Evolutionary conservation across 2,888 invertebrate genomes (phyloP).

Genomic region (Pelosia muscerda): DNA sequence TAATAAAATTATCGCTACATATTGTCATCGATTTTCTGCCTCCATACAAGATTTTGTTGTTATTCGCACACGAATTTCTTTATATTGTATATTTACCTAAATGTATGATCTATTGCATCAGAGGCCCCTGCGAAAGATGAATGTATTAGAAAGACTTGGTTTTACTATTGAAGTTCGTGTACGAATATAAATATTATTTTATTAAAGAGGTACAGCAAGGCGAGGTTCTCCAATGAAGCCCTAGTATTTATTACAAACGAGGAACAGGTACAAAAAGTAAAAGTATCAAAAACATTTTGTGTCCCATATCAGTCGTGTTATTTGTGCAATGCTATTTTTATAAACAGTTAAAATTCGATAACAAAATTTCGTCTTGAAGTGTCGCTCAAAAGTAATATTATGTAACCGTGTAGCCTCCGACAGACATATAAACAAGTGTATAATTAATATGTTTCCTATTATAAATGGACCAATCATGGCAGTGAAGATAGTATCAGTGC

Average conservation of each 20-base stretch:
- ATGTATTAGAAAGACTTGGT: constrained; percentile 29
- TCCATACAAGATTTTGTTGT: constrained; percentile 61
- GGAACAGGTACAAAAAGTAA: constrained; percentile 80
- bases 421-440: constrained; percentile 86
- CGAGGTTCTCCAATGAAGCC: constrained; percentile 72
- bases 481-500: constrained; percentile 81
- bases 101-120: constrained; percentile 30
- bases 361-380: constrained; percentile 83
- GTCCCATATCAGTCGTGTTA: constrained; percentile 85
- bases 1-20: constrained; percentile 69
- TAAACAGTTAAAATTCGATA: constrained; percentile 73
- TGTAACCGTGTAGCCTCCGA: constrained; percentile 83
- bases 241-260: constrained; percentile 73
- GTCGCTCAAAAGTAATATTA: constrained; percentile 83
- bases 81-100: constrained; percentile 36
- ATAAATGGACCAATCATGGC: constrained; percentile 86
- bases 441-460: constrained; percentile 75
- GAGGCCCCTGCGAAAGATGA: constrained; percentile 44
- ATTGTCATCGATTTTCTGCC: constrained; percentile 73
- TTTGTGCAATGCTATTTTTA: constrained; percentile 84
- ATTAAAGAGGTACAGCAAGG: constrained; percentile 69
- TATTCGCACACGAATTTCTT: constrained; percentile 71
- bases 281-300: constrained; percentile 85
- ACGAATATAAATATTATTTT: constrained; percentile 60
- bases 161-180: constrained; percentile 66